A percentile compares a stretch with the other conserved stretches of the same genome.
Conservation (phyloP, 2,797 vertebrate genomes). For the Pantherophis vulpinus region DNA sequence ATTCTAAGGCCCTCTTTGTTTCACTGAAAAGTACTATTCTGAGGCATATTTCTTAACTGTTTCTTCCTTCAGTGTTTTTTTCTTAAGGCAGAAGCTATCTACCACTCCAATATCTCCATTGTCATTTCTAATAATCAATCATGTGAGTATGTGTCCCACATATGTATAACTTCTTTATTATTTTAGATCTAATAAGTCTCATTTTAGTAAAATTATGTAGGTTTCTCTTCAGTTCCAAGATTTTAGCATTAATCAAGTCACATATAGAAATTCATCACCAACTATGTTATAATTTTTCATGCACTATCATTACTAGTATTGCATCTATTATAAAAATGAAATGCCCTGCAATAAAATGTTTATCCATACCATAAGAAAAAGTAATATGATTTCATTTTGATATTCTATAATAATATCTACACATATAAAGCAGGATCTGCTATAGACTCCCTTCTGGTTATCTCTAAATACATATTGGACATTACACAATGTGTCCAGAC, state of each 20-base stretch:
- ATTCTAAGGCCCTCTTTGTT: neutral
- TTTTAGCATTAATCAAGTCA: neutral
- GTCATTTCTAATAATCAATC: neutral
- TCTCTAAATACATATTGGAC: neutral
- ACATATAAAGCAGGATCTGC: neutral
- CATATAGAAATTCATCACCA: neutral
- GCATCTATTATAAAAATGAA: neutral
- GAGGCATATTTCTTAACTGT: neutral
- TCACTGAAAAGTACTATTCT: neutral
- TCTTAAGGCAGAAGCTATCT: neutral
- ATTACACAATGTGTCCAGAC: neutral
- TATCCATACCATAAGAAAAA: neutral
- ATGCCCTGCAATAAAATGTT: neutral
- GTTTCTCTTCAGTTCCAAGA: accelerated
- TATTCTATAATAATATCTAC: neutral
- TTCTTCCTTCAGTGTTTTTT: neutral
- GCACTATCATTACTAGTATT: neutral
- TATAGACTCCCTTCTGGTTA: neutral
- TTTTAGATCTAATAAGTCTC: neutral
- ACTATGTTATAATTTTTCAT: neutral
- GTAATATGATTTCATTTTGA: neutral
- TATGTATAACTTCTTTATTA: constrained; percentile 3
- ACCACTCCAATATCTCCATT: neutral
- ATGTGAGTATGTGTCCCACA: neutral
- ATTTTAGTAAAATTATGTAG: neutral